A percentile compares a stretch with the other conserved stretches of the same genome.
Conservation (phyloP, 2,888 invertebrate genomes). For the Phalera bucephala region DNA sequence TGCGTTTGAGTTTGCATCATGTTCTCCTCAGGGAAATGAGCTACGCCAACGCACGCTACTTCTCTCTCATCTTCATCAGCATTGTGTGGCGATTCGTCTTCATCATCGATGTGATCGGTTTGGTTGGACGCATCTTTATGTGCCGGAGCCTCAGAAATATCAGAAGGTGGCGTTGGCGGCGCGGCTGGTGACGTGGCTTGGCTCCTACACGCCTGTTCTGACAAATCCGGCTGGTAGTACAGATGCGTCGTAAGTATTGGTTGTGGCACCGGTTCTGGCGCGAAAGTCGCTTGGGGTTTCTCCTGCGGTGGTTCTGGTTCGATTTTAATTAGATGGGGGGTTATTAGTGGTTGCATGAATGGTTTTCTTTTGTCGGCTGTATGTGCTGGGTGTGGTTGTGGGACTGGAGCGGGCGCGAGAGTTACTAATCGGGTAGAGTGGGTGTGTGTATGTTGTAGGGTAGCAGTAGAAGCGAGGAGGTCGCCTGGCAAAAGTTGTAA, state of each 20-base stretch:
- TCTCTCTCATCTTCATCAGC: conserved; percentile 74
- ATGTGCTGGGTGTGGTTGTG: conserved; percentile 57
- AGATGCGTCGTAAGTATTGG: conserved; percentile 81
- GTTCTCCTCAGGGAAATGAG: conserved; percentile 68
- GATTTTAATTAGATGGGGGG: conserved; percentile 86
- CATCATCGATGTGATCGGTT: conserved; percentile 89
- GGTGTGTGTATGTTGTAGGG: conserved; percentile 86
- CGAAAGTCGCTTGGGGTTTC: conserved; percentile 65
- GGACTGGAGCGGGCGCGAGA: conserved; percentile 83
- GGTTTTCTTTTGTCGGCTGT: conserved; percentile 68
- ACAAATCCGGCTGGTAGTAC: conserved; percentile 80
- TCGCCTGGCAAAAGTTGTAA: conserved; percentile 86
- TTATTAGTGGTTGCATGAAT: conserved; percentile 73
- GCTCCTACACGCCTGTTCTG: conserved; percentile 77
- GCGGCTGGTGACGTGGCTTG: conserved; percentile 85
- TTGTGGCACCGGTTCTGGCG: conserved; percentile 75
- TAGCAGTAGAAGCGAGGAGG: conserved; percentile 85
- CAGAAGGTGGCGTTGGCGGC: conserved; percentile 76
- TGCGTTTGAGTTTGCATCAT: conserved; percentile 40
- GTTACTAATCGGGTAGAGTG: conserved; percentile 87
- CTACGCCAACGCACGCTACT: conserved; percentile 73
- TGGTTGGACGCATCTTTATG: conserved; percentile 92
- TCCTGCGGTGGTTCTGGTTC: conserved; percentile 85
- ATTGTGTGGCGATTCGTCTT: conserved; percentile 82
- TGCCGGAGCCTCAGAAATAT: conserved; percentile 84